Base-by-base conservation (phyloP, 1,140 invertebrate species). In the Bombus sibiricus region DNA sequence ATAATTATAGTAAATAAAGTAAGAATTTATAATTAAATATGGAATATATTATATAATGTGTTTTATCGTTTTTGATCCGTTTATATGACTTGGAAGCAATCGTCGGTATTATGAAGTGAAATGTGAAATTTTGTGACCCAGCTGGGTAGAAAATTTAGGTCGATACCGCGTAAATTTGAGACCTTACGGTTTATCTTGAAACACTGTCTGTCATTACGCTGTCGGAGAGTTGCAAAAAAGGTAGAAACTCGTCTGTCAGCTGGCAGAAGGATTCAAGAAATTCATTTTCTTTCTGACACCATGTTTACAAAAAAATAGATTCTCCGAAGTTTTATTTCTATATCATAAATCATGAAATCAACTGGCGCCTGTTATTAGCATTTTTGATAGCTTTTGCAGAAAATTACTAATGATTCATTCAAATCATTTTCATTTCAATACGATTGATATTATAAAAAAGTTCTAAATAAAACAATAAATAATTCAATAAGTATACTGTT, bases 51-150 rank as follows among this genome's bases (percentile, higher is more conserved):
- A 15, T 28, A 73, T 32, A 41, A 32, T 47, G 28, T 0, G 1
- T 71, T 37, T 71, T 37, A 37, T 28, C 25, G 13, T 5, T 25
- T 74, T 74, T 32, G 6, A 34, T 47, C n/a, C 4, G 25, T 74
- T 32, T 53, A 59, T 39, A 32, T 32, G 15, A n/a, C 8, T 18
- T 37, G 18, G 22, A 25, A 28, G 18, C 43, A 32, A 6, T 77
- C 5, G 18, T 18, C 13, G 8, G 43, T 47, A 25, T 3, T 39
- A 39, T 22, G 10, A 39, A n/a, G 25, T 75, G 59, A 66, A 72
- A 59, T n/a, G 81, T 75, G 72, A 83, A 83, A 66, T 78, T 78
- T 71, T 71, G 5, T 34, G 82, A 83, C 18, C 41, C 72, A 43
- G 28, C 22, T 43, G 15, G 13, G 12, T 41, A 34, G 6, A 34